These are phyloP conservation scores for Brachylomia viminalis DNA, from an alignment of 2,888 invertebrate species.

Conservation along the genomic window DNA sequence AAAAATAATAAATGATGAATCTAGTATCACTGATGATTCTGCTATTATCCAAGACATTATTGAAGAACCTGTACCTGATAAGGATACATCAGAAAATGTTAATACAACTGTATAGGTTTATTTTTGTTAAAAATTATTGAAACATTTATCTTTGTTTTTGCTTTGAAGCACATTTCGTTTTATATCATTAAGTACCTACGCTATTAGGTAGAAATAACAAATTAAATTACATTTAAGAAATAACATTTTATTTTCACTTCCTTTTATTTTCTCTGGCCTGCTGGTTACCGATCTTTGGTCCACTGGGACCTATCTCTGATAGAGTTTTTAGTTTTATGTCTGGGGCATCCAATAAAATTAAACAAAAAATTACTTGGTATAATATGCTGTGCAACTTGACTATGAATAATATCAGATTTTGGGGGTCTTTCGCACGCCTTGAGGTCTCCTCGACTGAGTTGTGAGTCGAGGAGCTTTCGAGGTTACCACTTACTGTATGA, in stretches of 20 bases:
- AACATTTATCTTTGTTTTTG: constrained; percentile 56
- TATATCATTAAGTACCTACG: constrained; percentile 31
- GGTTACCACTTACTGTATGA: not conserved
- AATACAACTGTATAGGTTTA: constrained; percentile 43
- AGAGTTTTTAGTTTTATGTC: not conserved
- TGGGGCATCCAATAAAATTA: not conserved
- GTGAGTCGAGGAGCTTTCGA: not conserved
- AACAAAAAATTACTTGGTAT: not conserved
- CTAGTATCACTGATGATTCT: constrained; percentile 25
- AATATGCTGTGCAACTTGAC: not conserved
- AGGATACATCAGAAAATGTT: constrained; percentile 31
- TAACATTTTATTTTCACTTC: constrained; percentile 3
- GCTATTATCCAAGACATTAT: constrained; percentile 27
- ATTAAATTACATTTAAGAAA: constrained; percentile 48
- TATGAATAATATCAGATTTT: not conserved
- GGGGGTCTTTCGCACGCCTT: not conserved
- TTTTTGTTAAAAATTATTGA: constrained; percentile 38
- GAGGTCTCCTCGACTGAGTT: not conserved
- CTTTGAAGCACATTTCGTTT: constrained; percentile 64
- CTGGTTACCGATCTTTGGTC: not conserved
- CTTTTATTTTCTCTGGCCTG: not conserved
- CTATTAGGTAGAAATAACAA: constrained; percentile 59
- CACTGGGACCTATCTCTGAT: not conserved
- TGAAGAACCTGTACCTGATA: constrained; percentile 32
- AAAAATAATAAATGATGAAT: constrained; percentile 22